phyloP scores from a whole-genome alignment of 2,797 vertebrate genomes.

The Darevskia mixta region DNA sequence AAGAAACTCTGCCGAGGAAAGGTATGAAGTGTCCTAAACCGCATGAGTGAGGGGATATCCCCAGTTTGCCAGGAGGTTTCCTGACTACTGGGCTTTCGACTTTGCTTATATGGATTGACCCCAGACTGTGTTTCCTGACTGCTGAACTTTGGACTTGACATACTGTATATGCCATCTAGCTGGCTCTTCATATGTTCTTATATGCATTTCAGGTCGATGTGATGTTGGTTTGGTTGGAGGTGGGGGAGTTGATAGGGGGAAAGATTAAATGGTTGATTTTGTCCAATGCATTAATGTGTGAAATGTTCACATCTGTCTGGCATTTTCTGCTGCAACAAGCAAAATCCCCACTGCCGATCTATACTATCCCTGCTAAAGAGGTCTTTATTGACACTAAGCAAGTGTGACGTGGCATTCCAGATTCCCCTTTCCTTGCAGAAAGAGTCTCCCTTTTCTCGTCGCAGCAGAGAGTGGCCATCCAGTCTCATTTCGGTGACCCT shows the following conservation, averaged over 20 bases:
- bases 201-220: not conserved
- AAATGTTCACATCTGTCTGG: slow-evolving; percentile 1
- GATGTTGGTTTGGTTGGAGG: too few relatives aligned
- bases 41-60: too few relatives aligned
- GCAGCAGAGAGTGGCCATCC: slow-evolving; percentile 22
- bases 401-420: slow-evolving; percentile 32
- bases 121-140: too few relatives aligned
- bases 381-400: slow-evolving; percentile 36
- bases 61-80: too few relatives aligned
- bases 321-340: not conserved
- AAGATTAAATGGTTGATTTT: not conserved
- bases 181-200: too few relatives aligned
- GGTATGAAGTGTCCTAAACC: too few relatives aligned
- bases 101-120: too few relatives aligned
- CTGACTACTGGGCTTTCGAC: too few relatives aligned
- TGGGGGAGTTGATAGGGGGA: too few relatives aligned
- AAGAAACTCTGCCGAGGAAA: too few relatives aligned
- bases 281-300: not conserved
- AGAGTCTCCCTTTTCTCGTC: not conserved
- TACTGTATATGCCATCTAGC: too few relatives aligned
- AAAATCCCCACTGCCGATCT: not conserved
- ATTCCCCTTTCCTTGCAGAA: slow-evolving; percentile 45
- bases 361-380: slow-evolving; percentile 21
- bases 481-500: slow-evolving; percentile 23
- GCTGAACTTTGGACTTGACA: too few relatives aligned